Evolutionary conservation across 1,140 invertebrate species (phyloP), one percentile per base, ranked within the genome.

Genomic region (Pararge aegeria): DNA sequence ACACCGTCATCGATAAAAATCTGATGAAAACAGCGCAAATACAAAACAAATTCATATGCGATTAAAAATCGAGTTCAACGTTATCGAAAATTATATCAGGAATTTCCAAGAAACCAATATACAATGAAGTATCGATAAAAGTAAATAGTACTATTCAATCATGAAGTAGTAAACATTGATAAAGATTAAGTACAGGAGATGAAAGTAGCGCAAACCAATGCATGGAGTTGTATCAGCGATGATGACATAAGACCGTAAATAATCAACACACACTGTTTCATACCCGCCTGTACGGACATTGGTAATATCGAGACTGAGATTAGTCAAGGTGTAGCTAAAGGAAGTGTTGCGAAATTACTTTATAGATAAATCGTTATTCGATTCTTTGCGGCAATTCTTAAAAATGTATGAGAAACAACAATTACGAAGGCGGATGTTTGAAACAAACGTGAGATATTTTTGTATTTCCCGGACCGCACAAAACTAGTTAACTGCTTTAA

Each of bases 341-440:
- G 65, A 70, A 70, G 62, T 69, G 24, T 61, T 44, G 42, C 20
- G 58, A 40, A 64, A 62, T 44, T 53, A 51, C 29, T 48, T 21
- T 44, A 46, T 55, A 63, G 30, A 12, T 46, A 56, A 55, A 53
- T 30, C 42, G 52, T 50, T 50, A 38, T 37, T 18, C 24, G 38
- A 53, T 50, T 48, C 20, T 51, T 46, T 58, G 53, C 42, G 27
- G 24, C 51, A 50, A 65, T 27, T 34, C 29, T 19, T 30, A 61
- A 59, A 46, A 59, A 48, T 37, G 62, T 68, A 58, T 65, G 50
- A 65, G 51, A 68, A 59, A 66, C 46, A 61, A 62, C 57, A 61
- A 68, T 65, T 68, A 62, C 52, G 51, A 61, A 68, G 54, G 67
- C 67, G 67, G 70, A 75, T 66, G 67, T 62, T 50, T 55, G 64